Conservation (phyloP, 2,797 vertebrate genomes). For the Poecilia gillii region DNA sequence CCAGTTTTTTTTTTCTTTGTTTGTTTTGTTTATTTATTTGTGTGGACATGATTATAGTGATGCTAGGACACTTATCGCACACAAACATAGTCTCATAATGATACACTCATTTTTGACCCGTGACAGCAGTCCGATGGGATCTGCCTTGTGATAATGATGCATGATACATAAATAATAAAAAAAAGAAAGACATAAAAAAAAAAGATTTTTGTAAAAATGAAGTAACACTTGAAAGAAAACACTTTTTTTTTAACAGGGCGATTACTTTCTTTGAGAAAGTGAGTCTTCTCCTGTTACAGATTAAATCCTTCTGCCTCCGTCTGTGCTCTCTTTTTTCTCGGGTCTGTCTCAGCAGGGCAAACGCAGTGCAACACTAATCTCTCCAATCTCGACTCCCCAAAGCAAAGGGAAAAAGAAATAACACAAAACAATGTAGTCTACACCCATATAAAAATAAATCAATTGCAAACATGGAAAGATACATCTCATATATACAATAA, state of each 20-base stretch:
- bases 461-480: slow-evolving; percentile 85
- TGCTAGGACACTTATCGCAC: slow-evolving; percentile 71
- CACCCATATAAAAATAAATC: slow-evolving; percentile 88
- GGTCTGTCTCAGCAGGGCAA: slow-evolving; percentile 82
- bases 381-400: slow-evolving; percentile 75
- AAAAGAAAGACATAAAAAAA: slow-evolving; percentile 40
- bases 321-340: slow-evolving; percentile 73
- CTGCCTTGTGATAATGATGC: slow-evolving; percentile 66
- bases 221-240: slow-evolving; percentile 71
- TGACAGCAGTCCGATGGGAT: slow-evolving; percentile 73
- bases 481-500: slow-evolving; percentile 85
- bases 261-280: slow-evolving; percentile 74
- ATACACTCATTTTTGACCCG: slow-evolving; percentile 65
- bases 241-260: slow-evolving; percentile 66
- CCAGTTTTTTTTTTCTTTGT: slow-evolving; percentile 48
- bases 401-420: slow-evolving; percentile 62
- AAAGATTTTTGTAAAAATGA: slow-evolving; percentile 56
- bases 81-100: slow-evolving; percentile 62
- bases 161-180: slow-evolving; percentile 72
- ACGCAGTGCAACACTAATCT: slow-evolving; percentile 82
- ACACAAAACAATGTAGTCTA: slow-evolving; percentile 71
- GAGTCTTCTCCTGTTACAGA: slow-evolving; percentile 66
- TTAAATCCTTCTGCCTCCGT: slow-evolving; percentile 69
- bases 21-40: slow-evolving; percentile 57
- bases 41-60: slow-evolving; percentile 73